Base-by-base conservation (phyloP, 2,113 vertebrate genomes). In the Microtus ochrogaster region DNA sequence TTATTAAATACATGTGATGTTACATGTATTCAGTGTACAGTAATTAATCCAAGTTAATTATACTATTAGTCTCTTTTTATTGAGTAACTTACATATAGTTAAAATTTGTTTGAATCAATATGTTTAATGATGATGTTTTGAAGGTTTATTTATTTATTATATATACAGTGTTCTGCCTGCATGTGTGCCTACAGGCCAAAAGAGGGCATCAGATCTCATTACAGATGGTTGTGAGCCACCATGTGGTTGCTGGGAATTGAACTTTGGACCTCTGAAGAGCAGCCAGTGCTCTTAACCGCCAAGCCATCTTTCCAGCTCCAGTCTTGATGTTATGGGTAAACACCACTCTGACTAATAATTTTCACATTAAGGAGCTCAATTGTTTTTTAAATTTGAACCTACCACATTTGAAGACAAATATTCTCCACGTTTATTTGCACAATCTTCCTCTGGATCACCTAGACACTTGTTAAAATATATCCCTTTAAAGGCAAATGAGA, bases 361-460 rank as follows among this genome's bases (percentile, higher is more conserved):
- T 21, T 14, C 12, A 96, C n/a, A 76, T 19, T 79, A 72, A 92
- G 61, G 30, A 92, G 73, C 26, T 74, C 39, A 82, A 58, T 5
- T 39, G 41, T 26, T 22, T 94, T 96, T 90, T 24, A 92, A 90
- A 87, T 81, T 91, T 33, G 19, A 79, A 30, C 17, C 36, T 9
- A 78, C 6, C 14, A 41, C 17, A 24, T 82, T 86, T 39, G 36
- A 78, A 30, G 16, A 6, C 73, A 82, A 41, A 22, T 21, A 58
- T 91, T 96, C 66, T 90, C 44, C 61, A 84, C 92, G 13, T 82
- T 3, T 55, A 39, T 91, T 94, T 47, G 76, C 55, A 58, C 1
- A 87, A 12, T 7, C 28, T 96, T 95, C 47, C 41, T 61, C 4
- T 44, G 47, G 21, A 47, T 92, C 22, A 83, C 2, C 36, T 73